Conservation (phyloP, 2,113 vertebrate species). For the Nycticebus coucang region DNA sequence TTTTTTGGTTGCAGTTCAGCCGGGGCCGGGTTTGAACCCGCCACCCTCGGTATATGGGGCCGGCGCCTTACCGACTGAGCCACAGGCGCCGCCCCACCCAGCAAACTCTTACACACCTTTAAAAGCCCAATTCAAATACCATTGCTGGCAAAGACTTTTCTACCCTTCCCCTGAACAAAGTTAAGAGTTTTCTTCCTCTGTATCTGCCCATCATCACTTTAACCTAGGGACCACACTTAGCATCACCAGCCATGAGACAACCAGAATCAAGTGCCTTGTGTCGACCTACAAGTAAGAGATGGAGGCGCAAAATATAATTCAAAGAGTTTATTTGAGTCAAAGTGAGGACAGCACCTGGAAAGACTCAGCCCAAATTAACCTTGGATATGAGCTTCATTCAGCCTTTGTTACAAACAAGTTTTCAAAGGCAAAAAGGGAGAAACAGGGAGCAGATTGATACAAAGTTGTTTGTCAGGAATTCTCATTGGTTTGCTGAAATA, state of each 20-base stretch:
- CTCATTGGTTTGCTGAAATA: neutral
- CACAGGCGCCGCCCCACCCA: too few relatives aligned
- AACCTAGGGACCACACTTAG: neutral
- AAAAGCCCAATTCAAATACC: neutral
- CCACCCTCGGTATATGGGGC: too few relatives aligned
- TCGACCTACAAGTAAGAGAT: neutral
- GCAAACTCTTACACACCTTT: neutral
- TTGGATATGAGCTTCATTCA: neutral
- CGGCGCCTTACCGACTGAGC: too few relatives aligned
- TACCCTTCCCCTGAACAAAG: neutral
- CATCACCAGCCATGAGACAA: neutral
- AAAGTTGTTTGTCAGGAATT: neutral
- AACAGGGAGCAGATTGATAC: neutral
- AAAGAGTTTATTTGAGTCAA: neutral
- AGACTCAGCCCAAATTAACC: neutral
- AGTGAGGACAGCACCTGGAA: neutral
- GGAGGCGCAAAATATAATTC: neutral
- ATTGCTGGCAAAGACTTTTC: neutral
- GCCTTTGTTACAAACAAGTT: neutral
- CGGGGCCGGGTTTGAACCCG: too few relatives aligned
- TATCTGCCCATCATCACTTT: neutral
- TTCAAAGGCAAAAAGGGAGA: neutral
- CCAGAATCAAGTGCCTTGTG: neutral
- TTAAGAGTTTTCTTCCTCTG: neutral
- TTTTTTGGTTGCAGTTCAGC: too few relatives aligned